Evolutionary conservation across 2,113 vertebrate species (phyloP).

Genomic region (Talpa occidentalis): DNA sequence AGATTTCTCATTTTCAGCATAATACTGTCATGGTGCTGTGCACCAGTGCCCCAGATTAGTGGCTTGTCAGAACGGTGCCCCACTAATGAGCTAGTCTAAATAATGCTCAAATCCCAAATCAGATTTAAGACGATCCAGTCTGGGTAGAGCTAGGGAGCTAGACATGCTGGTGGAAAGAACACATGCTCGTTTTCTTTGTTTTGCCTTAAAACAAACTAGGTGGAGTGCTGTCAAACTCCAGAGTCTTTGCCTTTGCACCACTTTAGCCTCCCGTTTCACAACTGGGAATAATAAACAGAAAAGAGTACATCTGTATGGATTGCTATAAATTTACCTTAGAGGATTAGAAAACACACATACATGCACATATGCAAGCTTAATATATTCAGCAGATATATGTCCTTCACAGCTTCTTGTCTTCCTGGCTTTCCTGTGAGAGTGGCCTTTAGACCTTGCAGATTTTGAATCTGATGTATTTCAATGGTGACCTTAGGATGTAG

Average conservation of each 20-base stretch:
- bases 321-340: conserved; percentile 74
- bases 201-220: conserved; percentile 40
- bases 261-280: conserved; percentile 69
- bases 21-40: conserved; percentile 84
- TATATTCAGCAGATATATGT: conserved; percentile 76
- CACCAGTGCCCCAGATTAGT: conserved; percentile 87
- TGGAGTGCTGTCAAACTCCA: conserved; percentile 54
- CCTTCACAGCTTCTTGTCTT: conserved; percentile 75
- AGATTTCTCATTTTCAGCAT: conserved; percentile 87
- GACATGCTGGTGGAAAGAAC: conserved; percentile 25
- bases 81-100: conserved; percentile 90
- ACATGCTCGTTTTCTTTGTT: conserved; percentile 72
- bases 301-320: conserved; percentile 65
- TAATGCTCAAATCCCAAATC: conserved; percentile 89
- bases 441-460: conserved; percentile 70
- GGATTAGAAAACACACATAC: conserved; percentile 67
- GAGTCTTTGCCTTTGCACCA: conserved; percentile 17
- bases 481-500: conserved; percentile 59
- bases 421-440: conserved; percentile 71
- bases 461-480: conserved; percentile 75
- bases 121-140: conserved; percentile 86
- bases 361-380: conserved; percentile 64
- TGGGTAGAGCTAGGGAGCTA: conserved; percentile 73
- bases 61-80: conserved; percentile 84
- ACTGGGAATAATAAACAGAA: conserved; percentile 80